Evolutionary conservation across 1,140 invertebrate genomes (phyloP).

Genomic region (Zaprionus ornatus): DNA sequence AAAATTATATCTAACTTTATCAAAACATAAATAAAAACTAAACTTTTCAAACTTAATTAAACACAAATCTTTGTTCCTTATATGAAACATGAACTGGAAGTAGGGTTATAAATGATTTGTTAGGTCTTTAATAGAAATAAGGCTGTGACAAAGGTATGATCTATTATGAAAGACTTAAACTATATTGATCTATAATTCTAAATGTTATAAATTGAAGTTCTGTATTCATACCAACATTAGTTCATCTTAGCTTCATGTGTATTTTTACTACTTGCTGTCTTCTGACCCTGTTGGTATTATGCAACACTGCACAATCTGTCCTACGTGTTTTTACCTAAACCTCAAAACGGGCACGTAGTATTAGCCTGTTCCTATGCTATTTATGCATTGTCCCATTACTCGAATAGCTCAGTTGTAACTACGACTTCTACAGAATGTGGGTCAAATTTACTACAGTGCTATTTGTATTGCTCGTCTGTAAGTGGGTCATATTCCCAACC

Average conservation of each 20-base stretch:
- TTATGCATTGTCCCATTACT: slow-evolving; percentile 4
- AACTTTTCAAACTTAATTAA: not conserved
- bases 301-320: not conserved
- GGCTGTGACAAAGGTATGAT: not conserved
- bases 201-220: not conserved
- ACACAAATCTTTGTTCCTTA: not conserved
- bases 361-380: slow-evolving; percentile 7
- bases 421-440: slow-evolving; percentile 8
- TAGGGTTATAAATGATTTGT: not conserved
- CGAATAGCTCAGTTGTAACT: slow-evolving; percentile 14
- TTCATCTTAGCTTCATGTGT: not conserved
- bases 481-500: slow-evolving; percentile 4
- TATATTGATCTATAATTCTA: not conserved
- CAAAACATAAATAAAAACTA: not conserved
- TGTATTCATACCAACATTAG: not conserved
- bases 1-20: not conserved
- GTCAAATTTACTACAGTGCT: slow-evolving; percentile 2
- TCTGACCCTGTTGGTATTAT: not conserved
- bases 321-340: slow-evolving; percentile 11
- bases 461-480: slow-evolving; percentile 11
- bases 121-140: not conserved
- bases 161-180: not conserved
- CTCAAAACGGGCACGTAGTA: slow-evolving; percentile 18
- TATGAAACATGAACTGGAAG: not conserved
- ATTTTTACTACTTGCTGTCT: not conserved